A percentile compares a stretch with the other conserved stretches of the same genome.
Evolutionary conservation across 1,140 invertebrate species (phyloP).

Genomic region (Lordiphosa stackelbergi): DNA sequence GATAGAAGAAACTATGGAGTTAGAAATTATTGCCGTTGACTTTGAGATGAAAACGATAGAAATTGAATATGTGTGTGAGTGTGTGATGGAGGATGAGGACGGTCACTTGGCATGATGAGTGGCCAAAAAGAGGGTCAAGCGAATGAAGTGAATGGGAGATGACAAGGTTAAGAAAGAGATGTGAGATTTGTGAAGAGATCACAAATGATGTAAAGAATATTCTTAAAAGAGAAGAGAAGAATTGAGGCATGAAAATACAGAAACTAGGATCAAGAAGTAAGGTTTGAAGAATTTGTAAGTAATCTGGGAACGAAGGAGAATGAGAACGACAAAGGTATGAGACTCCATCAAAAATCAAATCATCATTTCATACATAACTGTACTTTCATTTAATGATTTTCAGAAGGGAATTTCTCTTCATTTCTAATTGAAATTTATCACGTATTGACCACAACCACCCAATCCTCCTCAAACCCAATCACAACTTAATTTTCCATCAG

Average conservation of each 20-base stretch:
- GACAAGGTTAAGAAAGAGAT: not conserved
- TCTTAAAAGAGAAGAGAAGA: too few species aligned
- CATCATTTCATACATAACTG: too few species aligned
- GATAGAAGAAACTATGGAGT: constrained; percentile 3
- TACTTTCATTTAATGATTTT: not conserved
- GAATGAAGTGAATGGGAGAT: constrained; percentile 1
- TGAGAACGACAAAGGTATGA: too few species aligned
- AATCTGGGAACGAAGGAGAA: too few species aligned
- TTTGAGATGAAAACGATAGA: constrained; percentile 34
- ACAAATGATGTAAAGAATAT: too few species aligned
- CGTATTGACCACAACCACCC: constrained; percentile 13
- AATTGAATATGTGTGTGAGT: constrained; percentile 14
- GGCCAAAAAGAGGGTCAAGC: constrained; percentile 1
- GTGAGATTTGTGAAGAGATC: too few species aligned
- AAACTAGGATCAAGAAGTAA: too few species aligned
- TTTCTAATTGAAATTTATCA: constrained; percentile 54
- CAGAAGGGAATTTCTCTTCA: not conserved
- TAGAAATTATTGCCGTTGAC: constrained; percentile 28
- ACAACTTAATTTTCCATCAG: constrained; percentile 67
- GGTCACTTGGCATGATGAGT: constrained; percentile 4
- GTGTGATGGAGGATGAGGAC: constrained; percentile 5
- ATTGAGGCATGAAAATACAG: too few species aligned
- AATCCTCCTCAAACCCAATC: constrained; percentile 20
- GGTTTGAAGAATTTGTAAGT: too few species aligned
- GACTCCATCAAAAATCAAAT: too few species aligned